Base-by-base conservation (phyloP, 2,888 invertebrate genomes). In the Heliconius cydno region DNA sequence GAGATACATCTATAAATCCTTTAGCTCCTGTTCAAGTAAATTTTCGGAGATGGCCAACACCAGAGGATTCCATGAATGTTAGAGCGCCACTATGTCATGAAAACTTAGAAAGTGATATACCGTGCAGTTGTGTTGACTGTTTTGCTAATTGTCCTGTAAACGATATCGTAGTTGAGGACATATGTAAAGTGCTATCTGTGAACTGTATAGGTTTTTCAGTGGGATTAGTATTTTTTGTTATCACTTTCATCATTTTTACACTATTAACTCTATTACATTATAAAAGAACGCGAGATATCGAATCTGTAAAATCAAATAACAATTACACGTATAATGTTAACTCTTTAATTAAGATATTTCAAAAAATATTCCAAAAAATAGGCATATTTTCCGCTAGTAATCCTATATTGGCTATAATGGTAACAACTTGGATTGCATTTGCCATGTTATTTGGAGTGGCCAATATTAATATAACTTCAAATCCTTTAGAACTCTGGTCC, bases 401-500 rank as follows among this genome's bases (percentile, higher is more conserved):
- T 86, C 97, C 98, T 0, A 88, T 96, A 1, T 82, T 97, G 19
- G 95, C 97, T 2, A 90, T 98, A 25, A 95, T 96, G 86, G 79
- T 97, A 13, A 96, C 96, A 38, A 95, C 96, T 0, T 96, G 97
- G 94, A 79, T 97, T 66, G 85, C 85, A 6, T 91, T 96, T 12
- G 94, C 93, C 0, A 92, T 98, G 80, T 93, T 96, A 6, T 96
- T 96, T 83, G 99, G 99, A n/a, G 94, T 97, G 15, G 79, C 94
- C 0, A 94, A 94, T 78, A 90, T 98, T 83, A 91, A 96, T 81
- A 95, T 99, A 1, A 98, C 98, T 0, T 97, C 98, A 0, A 97
- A 98, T 89, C 99, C 99, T 0, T 97, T 99, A 2, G 98, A 99
- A 89, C 96, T 99, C 68, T 99, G 99, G 99, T 98, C 99, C 0